Percentiles rank a stretch among this genome's conserved stretches.
Evolutionary conservation across 2,797 vertebrate genomes (phyloP).

Genomic region (Bucorvus abyssinicus): DNA sequence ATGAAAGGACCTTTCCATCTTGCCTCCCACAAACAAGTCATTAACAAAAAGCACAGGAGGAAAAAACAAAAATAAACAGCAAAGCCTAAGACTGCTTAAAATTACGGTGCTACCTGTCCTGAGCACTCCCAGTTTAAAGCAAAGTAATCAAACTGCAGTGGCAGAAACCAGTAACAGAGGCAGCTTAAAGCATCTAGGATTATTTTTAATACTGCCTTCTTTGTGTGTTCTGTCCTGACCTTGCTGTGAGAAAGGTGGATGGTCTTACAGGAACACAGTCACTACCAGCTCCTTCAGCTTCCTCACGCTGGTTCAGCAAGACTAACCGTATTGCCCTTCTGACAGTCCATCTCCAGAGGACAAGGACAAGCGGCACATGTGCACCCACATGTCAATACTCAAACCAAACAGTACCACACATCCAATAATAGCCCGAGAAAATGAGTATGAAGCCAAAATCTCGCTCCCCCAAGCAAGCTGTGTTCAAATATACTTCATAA

Average conservation of each 20-base stretch:
- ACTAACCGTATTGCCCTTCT: too few species aligned
- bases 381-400: not conserved
- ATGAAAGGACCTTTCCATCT: not conserved
- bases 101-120: not conserved
- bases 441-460: not conserved
- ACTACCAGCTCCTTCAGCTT: not conserved
- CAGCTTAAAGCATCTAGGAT: not conserved
- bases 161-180: not conserved
- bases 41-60: not conserved
- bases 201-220: not conserved
- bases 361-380: rapidly evolving
- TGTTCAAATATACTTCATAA: not conserved
- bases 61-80: not conserved
- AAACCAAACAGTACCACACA: not conserved
- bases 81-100: not conserved
- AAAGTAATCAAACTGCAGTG: not conserved
- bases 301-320: not conserved
- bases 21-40: not conserved
- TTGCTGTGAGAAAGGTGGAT: rapidly evolving
- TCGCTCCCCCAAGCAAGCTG: not conserved
- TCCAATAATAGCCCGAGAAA: not conserved
- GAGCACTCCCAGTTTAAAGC: not conserved
- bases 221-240: not conserved
- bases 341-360: not conserved
- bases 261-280: not conserved